Evolutionary conservation across 1,140 invertebrate species (phyloP), one percentile per base, ranked within the genome.

Genomic region (Popillia japonica): DNA sequence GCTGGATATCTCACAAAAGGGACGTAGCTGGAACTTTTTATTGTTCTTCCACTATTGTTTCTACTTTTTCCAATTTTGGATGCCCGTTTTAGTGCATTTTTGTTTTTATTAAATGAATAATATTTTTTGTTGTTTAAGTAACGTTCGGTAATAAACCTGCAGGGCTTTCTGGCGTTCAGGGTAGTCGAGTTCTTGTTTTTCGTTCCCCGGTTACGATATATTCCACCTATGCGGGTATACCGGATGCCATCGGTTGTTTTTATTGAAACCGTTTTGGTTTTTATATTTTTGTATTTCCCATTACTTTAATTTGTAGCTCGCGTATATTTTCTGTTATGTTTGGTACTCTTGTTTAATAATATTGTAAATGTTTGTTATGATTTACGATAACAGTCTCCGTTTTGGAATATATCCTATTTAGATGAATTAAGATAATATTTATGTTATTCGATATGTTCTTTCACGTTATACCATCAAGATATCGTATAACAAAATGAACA

Each of bases 1-100:
- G 79, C 77, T 80, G 79, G 77, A 80, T 80, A 80, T 78, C 78
- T 77, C 76, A 79, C 76, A 80, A 78, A 80, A 76, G 76, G 77
- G 61, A 20, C 78, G 34, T 40, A 42, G 40, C 73, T 59, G 76
- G 72, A 77, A 76, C 14, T 80, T 80, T 78, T 80, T 80, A 78
- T 80, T 80, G 79, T 80, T 80, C 73, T 59, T 77, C 72, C 73
- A 74, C 75, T 77, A 77, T 79, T 77, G 72, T 79, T 75, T 79
- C 61, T 68, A 68, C 61, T 68, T 68, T 68, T 68, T 68, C 61
- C 61, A 34, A 68, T 68, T 68, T 68, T 68, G 61, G 61, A 68
- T 27, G 61, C 61, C 22, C 61, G 61, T 68, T 68, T 68, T 34
- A 34, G 61, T 68, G 23, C 22, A 68, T 68, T 68, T 68, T 68